phyloP scores from a whole-genome alignment of 2,888 invertebrate species.

The Caenorhabditis japonica region DNA sequence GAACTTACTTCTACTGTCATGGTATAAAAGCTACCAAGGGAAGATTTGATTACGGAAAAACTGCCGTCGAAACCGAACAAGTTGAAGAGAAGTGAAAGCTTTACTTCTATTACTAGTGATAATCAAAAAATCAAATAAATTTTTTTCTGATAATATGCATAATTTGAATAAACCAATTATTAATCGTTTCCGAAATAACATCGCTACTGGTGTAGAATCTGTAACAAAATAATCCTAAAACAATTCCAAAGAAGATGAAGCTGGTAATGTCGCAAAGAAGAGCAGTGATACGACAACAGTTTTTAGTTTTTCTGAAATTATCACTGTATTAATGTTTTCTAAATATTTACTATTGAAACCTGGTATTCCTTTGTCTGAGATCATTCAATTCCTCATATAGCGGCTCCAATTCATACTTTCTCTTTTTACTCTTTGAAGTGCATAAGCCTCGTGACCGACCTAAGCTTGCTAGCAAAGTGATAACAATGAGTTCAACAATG shows the following conservation, averaged over 20 bases:
- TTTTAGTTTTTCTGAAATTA: conserved; percentile 55
- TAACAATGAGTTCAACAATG: conserved; percentile 61
- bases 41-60: conserved; percentile 64
- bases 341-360: conserved; percentile 28
- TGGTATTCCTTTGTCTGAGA: conserved; percentile 59
- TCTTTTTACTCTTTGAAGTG: conserved; percentile 27
- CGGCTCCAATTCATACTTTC: conserved; percentile 65
- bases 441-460: conserved; percentile 54
- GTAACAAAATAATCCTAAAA: conserved; percentile 46
- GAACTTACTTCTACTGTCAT: conserved; percentile 71
- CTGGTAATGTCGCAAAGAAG: conserved; percentile 56
- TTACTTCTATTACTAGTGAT: conserved; percentile 1
- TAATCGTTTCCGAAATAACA: too few species aligned
- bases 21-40: conserved; percentile 71
- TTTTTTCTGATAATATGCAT: too few species aligned
- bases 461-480: conserved; percentile 63
- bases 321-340: neutral
- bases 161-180: too few species aligned
- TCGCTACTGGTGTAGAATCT: conserved; percentile 36
- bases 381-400: conserved; percentile 71
- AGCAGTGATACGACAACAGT: conserved; percentile 60
- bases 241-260: conserved; percentile 45
- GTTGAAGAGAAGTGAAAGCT: conserved; percentile 10
- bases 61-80: conserved; percentile 20
- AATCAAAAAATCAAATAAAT: too few species aligned